Percentiles rank a stretch among this genome's conserved stretches.
Conservation (phyloP, 2,797 vertebrate genomes). For the Delichon dasypus region DNA sequence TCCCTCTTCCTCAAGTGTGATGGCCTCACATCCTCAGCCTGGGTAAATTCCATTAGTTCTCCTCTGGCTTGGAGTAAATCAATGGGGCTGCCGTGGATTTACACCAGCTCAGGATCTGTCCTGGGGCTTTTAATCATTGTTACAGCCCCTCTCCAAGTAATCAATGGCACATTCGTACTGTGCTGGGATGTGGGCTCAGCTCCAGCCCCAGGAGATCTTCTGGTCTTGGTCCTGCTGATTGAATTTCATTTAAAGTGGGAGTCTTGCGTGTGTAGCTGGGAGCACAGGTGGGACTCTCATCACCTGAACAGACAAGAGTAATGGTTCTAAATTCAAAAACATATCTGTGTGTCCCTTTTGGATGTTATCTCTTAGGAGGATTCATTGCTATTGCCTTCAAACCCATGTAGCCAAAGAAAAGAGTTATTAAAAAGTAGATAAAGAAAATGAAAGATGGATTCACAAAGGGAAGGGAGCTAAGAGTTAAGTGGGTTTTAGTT, state of each 20-base stretch:
- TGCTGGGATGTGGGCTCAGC: background rate
- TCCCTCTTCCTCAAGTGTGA: background rate
- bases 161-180: background rate
- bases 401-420: background rate
- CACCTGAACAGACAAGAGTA: background rate
- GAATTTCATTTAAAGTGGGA: background rate
- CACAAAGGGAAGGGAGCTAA: background rate
- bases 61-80: constrained; percentile 18
- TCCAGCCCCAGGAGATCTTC: background rate
- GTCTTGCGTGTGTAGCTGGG: background rate
- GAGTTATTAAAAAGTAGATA: background rate
- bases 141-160: constrained; percentile 11
- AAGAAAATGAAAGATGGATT: constrained; percentile 6
- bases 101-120: constrained; percentile 32
- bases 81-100: background rate
- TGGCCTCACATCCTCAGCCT: background rate
- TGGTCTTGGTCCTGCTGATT: background rate
- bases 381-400: background rate
- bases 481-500: constrained; percentile 52
- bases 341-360: background rate
- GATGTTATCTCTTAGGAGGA: background rate
- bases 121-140: constrained; percentile 20
- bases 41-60: constrained; percentile 27
- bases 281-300: background rate
- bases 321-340: background rate